Conservation (phyloP, 1,140 invertebrate genomes). For the Drosophila lini region DNA sequence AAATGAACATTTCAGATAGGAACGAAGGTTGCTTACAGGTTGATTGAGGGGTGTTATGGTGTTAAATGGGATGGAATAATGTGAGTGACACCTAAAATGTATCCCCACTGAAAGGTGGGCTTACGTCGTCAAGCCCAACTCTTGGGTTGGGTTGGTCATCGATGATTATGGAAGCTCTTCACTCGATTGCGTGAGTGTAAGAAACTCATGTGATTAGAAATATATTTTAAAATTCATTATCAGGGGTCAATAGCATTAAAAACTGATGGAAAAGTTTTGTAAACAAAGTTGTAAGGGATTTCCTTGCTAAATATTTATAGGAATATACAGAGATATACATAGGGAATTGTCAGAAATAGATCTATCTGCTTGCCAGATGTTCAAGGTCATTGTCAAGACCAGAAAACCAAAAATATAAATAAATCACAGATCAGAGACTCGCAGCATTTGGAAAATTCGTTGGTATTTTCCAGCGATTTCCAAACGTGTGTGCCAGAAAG, state of each 20-base stretch:
- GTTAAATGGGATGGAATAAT: constrained; percentile 27
- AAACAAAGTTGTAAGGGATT: background rate
- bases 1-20: constrained; percentile 17
- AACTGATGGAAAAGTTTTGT: constrained; percentile 2
- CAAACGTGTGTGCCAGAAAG: constrained; percentile 51
- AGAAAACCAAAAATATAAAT: constrained; percentile 6
- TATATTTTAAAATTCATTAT: constrained; percentile 4
- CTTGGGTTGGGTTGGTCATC: background rate
- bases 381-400: constrained; percentile 74
- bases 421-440: constrained; percentile 19
- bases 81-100: constrained; percentile 23
- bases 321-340: background rate
- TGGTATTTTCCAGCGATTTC: constrained; percentile 60
- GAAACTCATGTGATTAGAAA: constrained; percentile 1
- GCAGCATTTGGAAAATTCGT: constrained; percentile 49
- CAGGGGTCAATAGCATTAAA: constrained; percentile 53
- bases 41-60: constrained; percentile 41
- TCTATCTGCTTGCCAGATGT: constrained; percentile 25
- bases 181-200: constrained; percentile 1
- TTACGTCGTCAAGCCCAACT: constrained; percentile 7
- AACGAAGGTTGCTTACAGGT: constrained; percentile 19
- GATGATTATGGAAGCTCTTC: background rate
- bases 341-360: background rate
- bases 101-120: constrained; percentile 16
- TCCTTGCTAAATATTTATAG: too few relatives aligned